Evolutionary conservation across 2,797 vertebrate species (phyloP).

Genomic region (Anguilla marmorata): DNA sequence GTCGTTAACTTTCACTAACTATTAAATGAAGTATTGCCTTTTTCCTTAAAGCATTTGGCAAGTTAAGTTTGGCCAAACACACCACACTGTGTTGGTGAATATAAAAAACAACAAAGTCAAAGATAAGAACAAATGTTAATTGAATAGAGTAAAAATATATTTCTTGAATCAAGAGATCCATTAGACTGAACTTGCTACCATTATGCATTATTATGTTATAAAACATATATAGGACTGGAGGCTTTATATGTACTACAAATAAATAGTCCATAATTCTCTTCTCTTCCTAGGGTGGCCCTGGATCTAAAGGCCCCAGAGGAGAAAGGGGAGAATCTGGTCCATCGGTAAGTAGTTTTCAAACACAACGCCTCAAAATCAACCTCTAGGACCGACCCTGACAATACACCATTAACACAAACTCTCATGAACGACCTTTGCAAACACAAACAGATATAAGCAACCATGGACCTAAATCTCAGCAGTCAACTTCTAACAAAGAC

Average conservation of each 20-base stretch:
- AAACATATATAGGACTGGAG: background rate
- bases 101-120: background rate
- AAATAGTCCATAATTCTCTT: conserved; percentile 25
- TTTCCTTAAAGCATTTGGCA: background rate
- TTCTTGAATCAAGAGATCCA: background rate
- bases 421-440: background rate
- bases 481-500: background rate
- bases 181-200: background rate
- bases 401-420: background rate
- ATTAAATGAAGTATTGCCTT: background rate
- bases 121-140: background rate
- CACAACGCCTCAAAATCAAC: background rate
- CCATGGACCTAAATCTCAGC: background rate
- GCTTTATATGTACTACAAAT: conserved; percentile 22
- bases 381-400: background rate
- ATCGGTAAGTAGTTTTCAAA: conserved; percentile 75
- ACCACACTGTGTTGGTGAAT: background rate
- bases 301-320: conserved; percentile 91
- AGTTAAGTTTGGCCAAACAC: background rate
- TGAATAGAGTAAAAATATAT: background rate
- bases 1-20: background rate
- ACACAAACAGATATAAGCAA: background rate
- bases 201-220: background rate
- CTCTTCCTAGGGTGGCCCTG: conserved; percentile 84
- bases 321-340: conserved; percentile 86